Percentiles rank a stretch among this genome's conserved stretches.
phyloP scores from a whole-genome alignment of 2,113 vertebrate genomes.

The Sturnira hondurensis region DNA sequence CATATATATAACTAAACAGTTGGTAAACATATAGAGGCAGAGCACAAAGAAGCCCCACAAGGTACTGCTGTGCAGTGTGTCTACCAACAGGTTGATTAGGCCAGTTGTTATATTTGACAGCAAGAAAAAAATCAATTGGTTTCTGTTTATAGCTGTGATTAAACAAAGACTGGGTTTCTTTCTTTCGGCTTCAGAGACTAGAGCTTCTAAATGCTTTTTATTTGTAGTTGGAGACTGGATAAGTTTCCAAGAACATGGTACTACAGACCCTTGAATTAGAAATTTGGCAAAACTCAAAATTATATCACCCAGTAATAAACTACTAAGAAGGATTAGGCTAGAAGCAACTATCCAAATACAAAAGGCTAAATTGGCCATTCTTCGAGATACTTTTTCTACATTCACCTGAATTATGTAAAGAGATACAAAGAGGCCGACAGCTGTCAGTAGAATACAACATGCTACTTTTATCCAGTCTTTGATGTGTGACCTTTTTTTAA shows the following conservation, averaged over 20 bases:
- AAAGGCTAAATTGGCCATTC: constrained; percentile 92
- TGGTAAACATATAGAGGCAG: constrained; percentile 90
- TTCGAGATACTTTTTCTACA: constrained; percentile 88
- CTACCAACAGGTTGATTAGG: constrained; percentile 86
- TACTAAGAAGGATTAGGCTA: constrained; percentile 84
- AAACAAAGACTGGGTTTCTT: constrained; percentile 80
- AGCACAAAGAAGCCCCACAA: constrained; percentile 83
- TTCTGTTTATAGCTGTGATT: constrained; percentile 91
- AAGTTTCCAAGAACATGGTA: constrained; percentile 87
- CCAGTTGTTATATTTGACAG: constrained; percentile 93
- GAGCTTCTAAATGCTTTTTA: not conserved
- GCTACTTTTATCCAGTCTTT: constrained; percentile 83
- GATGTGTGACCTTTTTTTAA: constrained; percentile 79
- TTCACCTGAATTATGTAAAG: constrained; percentile 80
- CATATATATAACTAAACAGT: constrained; percentile 84
- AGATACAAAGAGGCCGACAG: constrained; percentile 73
- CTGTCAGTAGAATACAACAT: constrained; percentile 70
- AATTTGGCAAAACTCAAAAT: constrained; percentile 86
- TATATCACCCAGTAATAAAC: constrained; percentile 83
- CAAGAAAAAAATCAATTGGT: constrained; percentile 93
- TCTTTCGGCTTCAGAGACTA: not conserved
- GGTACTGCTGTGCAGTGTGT: constrained; percentile 86
- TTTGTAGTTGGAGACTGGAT: not conserved
- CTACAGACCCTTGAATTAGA: constrained; percentile 76
- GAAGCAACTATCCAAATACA: constrained; percentile 90